Evolutionary conservation across 2,113 vertebrate species (phyloP).

Genomic region (Periophthalmodon schlosseri): DNA sequence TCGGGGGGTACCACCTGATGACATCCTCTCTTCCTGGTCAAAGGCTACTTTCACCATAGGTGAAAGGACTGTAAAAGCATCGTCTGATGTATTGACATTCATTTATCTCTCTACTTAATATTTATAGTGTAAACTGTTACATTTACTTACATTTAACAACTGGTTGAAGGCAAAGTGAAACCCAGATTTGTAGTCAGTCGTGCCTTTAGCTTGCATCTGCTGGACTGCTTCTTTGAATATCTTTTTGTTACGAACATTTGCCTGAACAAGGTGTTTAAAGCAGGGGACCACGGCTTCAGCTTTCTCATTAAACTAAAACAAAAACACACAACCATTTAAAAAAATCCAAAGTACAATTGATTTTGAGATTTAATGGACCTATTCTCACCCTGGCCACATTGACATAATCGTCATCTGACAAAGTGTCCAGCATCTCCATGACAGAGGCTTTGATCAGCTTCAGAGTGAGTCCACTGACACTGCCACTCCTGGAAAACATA

Average conservation of each 20-base stretch:
- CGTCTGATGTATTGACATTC: no score
- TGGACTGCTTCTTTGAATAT: slow-evolving; percentile 96
- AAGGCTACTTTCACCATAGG: no score
- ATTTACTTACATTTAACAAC: slow-evolving; percentile 91
- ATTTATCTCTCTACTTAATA: no score
- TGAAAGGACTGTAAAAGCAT: no score
- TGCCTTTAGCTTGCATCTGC: slow-evolving; percentile 96
- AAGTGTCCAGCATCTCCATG: slow-evolving; percentile 95
- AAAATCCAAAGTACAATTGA: neutral
- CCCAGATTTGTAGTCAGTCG: slow-evolving; percentile 96
- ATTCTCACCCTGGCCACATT: slow-evolving; percentile 78
- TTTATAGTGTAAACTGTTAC: slow-evolving; percentile 30
- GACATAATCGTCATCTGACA: slow-evolving; percentile 86
- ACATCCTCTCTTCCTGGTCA: no score
- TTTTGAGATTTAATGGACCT: neutral
- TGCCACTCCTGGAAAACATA: slow-evolving; percentile 86
- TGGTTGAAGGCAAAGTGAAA: slow-evolving; percentile 98
- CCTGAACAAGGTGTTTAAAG: slow-evolving; percentile 96
- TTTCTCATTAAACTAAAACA: slow-evolving; percentile 92
- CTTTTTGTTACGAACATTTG: slow-evolving; percentile 97
- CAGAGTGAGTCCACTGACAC: slow-evolving; percentile 94
- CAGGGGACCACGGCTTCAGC: slow-evolving; percentile 92
- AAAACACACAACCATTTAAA: neutral
- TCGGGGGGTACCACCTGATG: no score
- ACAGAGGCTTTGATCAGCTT: slow-evolving; percentile 98